These are phyloP conservation scores for Brachypteracias leptosomus DNA, from an alignment of 2,113 vertebrate species.

Conservation along the genomic window DNA sequence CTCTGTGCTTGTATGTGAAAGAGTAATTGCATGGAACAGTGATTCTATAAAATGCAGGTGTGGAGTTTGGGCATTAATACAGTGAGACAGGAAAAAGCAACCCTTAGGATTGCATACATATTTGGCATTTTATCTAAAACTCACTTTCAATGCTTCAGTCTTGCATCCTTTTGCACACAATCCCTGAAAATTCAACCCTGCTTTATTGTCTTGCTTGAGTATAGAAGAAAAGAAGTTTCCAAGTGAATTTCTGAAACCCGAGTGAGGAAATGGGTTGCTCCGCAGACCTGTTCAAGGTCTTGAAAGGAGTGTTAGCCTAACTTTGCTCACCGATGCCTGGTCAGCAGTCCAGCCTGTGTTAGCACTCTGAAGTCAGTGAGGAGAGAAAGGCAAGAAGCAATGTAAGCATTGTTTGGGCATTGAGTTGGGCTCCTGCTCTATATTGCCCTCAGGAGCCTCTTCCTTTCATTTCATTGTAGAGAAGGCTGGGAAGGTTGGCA, in stretches of 20 bases:
- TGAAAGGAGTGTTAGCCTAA: background rate
- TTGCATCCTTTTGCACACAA: background rate
- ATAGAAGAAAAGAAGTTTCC: background rate
- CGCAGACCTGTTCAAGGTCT: background rate
- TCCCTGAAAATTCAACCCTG: background rate
- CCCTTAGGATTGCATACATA: fast-evolving
- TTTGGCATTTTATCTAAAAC: background rate
- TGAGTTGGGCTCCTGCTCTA: background rate
- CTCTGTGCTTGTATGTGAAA: background rate
- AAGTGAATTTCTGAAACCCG: background rate
- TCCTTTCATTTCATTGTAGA: background rate
- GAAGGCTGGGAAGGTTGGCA: background rate
- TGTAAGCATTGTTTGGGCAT: too few species aligned
- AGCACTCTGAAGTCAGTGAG: background rate
- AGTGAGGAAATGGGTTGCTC: background rate
- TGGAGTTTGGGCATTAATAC: background rate
- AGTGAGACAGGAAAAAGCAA: background rate
- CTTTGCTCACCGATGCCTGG: fast-evolving
- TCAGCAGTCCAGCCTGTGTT: background rate
- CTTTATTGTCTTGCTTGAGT: background rate
- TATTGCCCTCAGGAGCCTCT: fast-evolving
- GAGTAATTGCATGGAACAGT: background rate
- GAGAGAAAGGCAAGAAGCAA: background rate
- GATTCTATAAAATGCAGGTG: background rate
- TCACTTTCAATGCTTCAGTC: background rate